phyloP scores from a whole-genome alignment of 1,140 invertebrate genomes.

The Drosophila tristis region DNA sequence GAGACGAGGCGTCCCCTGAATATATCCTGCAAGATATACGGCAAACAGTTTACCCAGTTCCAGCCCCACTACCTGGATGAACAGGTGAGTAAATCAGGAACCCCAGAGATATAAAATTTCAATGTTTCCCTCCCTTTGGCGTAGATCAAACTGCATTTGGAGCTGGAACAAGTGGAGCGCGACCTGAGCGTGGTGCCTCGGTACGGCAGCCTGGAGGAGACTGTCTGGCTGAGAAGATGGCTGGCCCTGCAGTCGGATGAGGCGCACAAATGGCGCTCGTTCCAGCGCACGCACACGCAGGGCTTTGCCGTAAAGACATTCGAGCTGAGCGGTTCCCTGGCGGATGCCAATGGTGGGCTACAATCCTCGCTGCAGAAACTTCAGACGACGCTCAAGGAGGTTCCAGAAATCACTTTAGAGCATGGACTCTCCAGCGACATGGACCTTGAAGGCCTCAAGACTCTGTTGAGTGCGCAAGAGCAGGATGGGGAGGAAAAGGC shows the following conservation, averaged over 20 bases:
- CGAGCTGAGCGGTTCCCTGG: conserved; percentile 18
- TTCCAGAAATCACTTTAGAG: background rate
- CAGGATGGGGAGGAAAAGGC: conserved; percentile 5
- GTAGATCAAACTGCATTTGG: conserved; percentile 32
- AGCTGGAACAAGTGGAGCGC: conserved; percentile 37
- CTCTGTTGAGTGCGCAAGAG: conserved; percentile 6
- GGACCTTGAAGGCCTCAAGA: conserved; percentile 29
- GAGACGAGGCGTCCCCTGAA: conserved; percentile 67
- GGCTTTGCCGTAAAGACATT: conserved; percentile 51
- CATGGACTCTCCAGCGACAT: conserved; percentile 15
- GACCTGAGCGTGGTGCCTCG: conserved; percentile 51
- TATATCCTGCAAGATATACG: conserved; percentile 68
- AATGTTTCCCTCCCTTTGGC: background rate
- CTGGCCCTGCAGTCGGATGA: conserved; percentile 50
- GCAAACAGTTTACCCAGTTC: conserved; percentile 72
- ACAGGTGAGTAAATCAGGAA: conserved; percentile 50
- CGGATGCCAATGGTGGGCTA: conserved; percentile 4
- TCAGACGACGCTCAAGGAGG: conserved; percentile 31
- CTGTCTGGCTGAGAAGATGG: conserved; percentile 49
- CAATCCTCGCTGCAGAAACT: conserved; percentile 20
- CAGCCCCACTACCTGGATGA: conserved; percentile 70
- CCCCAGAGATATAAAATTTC: background rate
- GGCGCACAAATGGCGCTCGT: conserved; percentile 55
- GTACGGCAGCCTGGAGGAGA: conserved; percentile 59
- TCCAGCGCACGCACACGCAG: conserved; percentile 22